These are phyloP conservation scores for Amblyjoppa proteus DNA, from an alignment of 2,888 invertebrate genomes.

Conservation along the genomic window DNA sequence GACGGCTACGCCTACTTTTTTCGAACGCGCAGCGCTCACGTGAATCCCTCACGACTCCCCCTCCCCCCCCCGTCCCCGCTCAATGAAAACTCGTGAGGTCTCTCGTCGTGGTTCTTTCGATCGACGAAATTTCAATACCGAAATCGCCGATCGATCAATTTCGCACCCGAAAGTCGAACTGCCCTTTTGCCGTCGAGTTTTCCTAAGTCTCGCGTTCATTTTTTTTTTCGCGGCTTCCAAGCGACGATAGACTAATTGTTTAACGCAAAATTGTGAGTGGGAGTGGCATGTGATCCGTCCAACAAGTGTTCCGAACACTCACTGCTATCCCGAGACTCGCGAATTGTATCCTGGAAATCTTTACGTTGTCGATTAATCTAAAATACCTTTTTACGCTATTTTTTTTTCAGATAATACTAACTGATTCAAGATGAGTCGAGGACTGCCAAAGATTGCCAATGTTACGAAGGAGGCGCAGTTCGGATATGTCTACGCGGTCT, in stretches of 20 bases:
- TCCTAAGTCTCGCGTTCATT: neutral
- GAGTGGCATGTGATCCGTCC: constrained; percentile 46
- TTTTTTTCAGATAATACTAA: constrained; percentile 53
- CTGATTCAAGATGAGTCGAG: constrained; percentile 88
- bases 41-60: constrained; percentile 75
- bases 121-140: neutral
- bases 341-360: neutral
- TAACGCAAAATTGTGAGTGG: constrained; percentile 31
- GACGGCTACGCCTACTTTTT: constrained; percentile 83
- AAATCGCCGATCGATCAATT: neutral
- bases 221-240: neutral
- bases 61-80: constrained; percentile 46
- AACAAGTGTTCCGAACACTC: constrained; percentile 39
- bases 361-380: no score
- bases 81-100: constrained; percentile 47
- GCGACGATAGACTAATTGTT: neutral
- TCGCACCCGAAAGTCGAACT: neutral
- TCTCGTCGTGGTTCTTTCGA: constrained; percentile 8
- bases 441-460: constrained; percentile 91
- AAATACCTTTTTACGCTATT: neutral
- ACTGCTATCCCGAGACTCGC: neutral
- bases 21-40: constrained; percentile 80
- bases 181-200: neutral
- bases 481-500: constrained; percentile 98
- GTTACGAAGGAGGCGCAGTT: constrained; percentile 95